Evolutionary conservation across 2,113 vertebrate species (phyloP).

Genomic region (Clarias macrocephalus): DNA sequence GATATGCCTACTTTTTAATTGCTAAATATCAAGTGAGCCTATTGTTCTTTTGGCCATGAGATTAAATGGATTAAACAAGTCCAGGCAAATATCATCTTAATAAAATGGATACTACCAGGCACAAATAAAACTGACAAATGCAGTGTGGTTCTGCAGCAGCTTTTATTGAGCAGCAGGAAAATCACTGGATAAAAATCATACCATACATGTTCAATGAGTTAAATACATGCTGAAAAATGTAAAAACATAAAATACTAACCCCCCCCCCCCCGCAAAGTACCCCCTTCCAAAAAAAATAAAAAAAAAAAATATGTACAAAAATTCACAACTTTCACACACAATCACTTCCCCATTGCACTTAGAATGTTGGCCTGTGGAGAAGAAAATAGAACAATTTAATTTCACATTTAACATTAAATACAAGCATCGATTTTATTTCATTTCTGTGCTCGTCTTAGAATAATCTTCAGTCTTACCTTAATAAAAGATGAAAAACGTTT

Average conservation of each 20-base stretch:
- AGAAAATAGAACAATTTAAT: neutral
- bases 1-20: neutral
- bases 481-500: slow-evolving; percentile 75
- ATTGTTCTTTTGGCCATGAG: neutral
- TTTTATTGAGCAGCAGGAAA: neutral
- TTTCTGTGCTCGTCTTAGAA: neutral
- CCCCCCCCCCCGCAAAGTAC: no score
- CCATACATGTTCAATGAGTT: neutral
- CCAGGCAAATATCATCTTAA: neutral
- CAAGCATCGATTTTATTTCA: neutral
- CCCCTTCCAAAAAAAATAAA: neutral
- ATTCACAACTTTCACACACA: neutral
- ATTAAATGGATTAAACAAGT: neutral
- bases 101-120: neutral
- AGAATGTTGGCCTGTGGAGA: slow-evolving; percentile 73
- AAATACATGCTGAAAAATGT: neutral
- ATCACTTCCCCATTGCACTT: slow-evolving; percentile 69
- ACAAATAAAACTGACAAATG: neutral
- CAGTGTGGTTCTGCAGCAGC: neutral
- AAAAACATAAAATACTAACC: neutral
- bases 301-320: neutral
- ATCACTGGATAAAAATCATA: neutral
- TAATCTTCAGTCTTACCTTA: slow-evolving; percentile 62
- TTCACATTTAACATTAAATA: neutral
- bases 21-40: neutral